These are phyloP conservation scores for Xerus rutilus DNA, from an alignment of 2,797 vertebrate species.

Conservation along the genomic window DNA sequence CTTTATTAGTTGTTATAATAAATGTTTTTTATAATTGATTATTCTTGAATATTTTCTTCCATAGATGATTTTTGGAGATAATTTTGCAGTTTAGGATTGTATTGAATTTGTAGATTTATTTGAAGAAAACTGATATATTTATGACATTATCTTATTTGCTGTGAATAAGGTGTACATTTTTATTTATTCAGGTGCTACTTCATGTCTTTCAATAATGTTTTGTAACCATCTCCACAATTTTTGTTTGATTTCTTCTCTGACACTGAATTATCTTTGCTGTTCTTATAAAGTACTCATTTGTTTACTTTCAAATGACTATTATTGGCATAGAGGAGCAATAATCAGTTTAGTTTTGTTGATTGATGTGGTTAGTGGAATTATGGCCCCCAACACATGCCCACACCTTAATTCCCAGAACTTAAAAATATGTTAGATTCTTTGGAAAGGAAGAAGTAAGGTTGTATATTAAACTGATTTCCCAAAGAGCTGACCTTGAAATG, in stretches of 20 bases:
- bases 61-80: not conserved
- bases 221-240: not conserved
- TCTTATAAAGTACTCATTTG: not conserved
- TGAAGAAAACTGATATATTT: not conserved
- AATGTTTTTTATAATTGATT: not conserved
- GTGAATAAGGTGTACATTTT: not conserved
- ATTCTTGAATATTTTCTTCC: constrained; percentile 31
- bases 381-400: not conserved
- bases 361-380: not conserved
- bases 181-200: not conserved
- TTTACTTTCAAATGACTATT: constrained; percentile 2
- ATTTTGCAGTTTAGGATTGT: not conserved
- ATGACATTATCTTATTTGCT: not conserved
- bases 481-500: not conserved
- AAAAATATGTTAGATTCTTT: not conserved
- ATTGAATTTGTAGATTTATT: not conserved
- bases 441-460: not conserved
- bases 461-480: not conserved
- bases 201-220: not conserved
- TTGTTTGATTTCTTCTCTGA: not conserved
- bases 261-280: not conserved
- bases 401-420: not conserved
- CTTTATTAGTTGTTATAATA: not conserved
- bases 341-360: not conserved
- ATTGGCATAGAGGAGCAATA: not conserved